Percentiles rank a stretch among this genome's conserved stretches.
Conservation (phyloP, 2,888 invertebrate species). For the Acanthacorydalis orientalis region DNA sequence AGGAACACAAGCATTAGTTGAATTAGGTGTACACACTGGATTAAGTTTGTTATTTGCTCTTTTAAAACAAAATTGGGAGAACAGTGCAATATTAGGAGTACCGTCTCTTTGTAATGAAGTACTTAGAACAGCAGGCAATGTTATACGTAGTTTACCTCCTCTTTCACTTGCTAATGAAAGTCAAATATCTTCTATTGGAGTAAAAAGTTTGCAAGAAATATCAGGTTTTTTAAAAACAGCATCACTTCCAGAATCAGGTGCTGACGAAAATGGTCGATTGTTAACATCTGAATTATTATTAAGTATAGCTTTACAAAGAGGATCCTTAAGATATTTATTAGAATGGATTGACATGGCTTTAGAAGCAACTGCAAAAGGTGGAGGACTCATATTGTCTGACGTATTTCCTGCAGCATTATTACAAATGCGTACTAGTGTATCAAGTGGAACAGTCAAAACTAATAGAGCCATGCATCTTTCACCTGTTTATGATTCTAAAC, state of each 20-base stretch:
- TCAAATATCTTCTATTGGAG: conserved; percentile 33
- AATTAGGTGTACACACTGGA: conserved; percentile 43
- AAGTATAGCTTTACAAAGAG: conserved; percentile 38
- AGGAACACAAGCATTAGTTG: conserved; percentile 36
- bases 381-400: background rate
- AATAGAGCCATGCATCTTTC: background rate
- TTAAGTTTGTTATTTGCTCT: conserved; percentile 39
- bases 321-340: conserved; percentile 36
- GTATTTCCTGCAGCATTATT: background rate
- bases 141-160: conserved; percentile 36
- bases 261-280: conserved; percentile 27
- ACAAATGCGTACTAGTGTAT: background rate
- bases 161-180: conserved; percentile 39
- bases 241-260: conserved; percentile 29
- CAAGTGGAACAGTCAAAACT: background rate
- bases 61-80: conserved; percentile 39
- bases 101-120: conserved; percentile 39
- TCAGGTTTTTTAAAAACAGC: conserved; percentile 32
- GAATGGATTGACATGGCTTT: conserved; percentile 46
- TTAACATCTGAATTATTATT: conserved; percentile 34
- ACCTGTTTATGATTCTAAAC: background rate
- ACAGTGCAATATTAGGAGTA: conserved; percentile 21
- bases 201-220: conserved; percentile 35
- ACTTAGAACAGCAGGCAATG: conserved; percentile 34
- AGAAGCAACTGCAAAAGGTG: conserved; percentile 17